Evolutionary conservation across 2,113 vertebrate species (phyloP), one percentile per base, ranked within the genome.

Genomic region (Maccullochella peelii): DNA sequence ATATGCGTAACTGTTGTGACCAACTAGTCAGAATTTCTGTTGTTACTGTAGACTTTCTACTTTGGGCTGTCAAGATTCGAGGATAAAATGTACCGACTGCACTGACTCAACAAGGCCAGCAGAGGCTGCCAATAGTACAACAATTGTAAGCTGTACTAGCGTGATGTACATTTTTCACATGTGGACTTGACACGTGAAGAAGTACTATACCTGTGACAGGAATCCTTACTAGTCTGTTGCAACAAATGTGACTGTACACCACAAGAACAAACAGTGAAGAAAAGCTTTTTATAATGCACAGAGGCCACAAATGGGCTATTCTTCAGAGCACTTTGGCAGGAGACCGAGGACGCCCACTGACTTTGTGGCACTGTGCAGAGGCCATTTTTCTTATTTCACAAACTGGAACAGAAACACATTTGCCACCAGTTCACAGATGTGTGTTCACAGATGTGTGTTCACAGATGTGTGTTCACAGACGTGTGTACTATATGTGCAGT

Each of bases 221-320:
- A 44, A 49, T 36, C 30, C 3, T 66, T 49, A 30, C 5, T 61
- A 8, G 2, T 62, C 16, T 54, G 23, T 21, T 27, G 42, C 2
- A 15, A 18, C 65, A 61, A 36, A 61, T 79, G 70, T 27, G 61
- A n/a, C 11, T 54, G 18, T 2, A 11, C 23, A 30, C 16, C n/a
- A 58, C 8, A 15, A 69, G 27, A 44, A n/a, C 16, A 61, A 61
- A 52, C 57, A 6, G 12, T 7, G 36, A 84, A 90, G 84, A 91
- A 87, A 42, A n/a, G 66, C 27, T 68, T 50, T 44, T 77, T 85
- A 82, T 83, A 10, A 12, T 7, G 55, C 12, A 54, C 49, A 36
- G 15, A 70, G 38, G 54, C n/a, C 2, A 85, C 63, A 88, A 89
- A 82, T 40, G 42, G 42, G 10, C 73, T 73, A 81, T 87, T 83